Percentiles rank a stretch among this genome's conserved stretches.
These are phyloP conservation scores for Pheosia tremula DNA, from an alignment of 2,888 invertebrate species.

Conservation along the genomic window DNA sequence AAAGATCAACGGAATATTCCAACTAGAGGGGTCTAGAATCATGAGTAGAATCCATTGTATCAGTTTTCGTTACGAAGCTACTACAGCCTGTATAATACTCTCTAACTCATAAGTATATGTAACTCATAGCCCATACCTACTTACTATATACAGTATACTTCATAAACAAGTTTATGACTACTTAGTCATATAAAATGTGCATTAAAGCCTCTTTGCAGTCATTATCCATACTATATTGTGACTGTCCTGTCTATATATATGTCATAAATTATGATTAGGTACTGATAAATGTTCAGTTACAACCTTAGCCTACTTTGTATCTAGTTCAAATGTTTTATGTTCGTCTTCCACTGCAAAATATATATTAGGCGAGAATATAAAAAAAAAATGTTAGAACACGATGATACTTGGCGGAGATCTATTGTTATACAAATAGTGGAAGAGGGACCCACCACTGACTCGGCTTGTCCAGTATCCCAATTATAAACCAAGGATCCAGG, in stretches of 20 bases:
- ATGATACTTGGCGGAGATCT: too few relatives aligned
- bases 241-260: conserved; percentile 5
- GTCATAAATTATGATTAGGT: conserved; percentile 38
- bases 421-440: too few relatives aligned
- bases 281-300: conserved; percentile 26
- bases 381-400: neutral
- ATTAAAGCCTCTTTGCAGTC: conserved; percentile 12
- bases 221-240: conserved; percentile 10
- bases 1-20: too few relatives aligned
- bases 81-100: too few relatives aligned
- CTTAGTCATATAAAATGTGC: neutral
- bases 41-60: too few relatives aligned
- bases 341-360: conserved; percentile 3
- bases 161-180: neutral
- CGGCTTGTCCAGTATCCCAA: too few relatives aligned
- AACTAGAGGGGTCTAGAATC: too few relatives aligned
- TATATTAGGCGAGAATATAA: conserved; percentile 7
- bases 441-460: too few relatives aligned
- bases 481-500: too few relatives aligned
- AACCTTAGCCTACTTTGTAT: conserved; percentile 35
- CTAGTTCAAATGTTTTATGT: conserved; percentile 15
- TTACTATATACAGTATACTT: neutral
- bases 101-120: too few relatives aligned
- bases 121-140: too few relatives aligned
- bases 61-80: too few relatives aligned